Evolutionary conservation across 2,113 vertebrate species (phyloP), one percentile per base, ranked within the genome.

Genomic region (Mionectes macconnelli): DNA sequence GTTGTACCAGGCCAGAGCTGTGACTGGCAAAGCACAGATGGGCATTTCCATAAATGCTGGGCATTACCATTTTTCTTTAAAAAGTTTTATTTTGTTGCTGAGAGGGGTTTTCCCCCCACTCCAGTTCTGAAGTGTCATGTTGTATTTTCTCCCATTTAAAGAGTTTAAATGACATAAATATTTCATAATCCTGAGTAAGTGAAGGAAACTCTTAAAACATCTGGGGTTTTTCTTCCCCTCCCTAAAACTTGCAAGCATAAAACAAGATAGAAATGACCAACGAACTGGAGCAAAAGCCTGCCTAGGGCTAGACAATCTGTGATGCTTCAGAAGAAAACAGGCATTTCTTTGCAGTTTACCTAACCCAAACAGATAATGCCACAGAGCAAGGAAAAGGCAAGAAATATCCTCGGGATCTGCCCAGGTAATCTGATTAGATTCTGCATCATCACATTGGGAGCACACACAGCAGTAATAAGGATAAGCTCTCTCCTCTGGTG

Each of bases 301-400:
- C 85, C 88, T 47, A 47, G 49, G 85, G 94, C 85, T 70, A 90
- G 31, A 55, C 82, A 93, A 90, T 87, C 60, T 64, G 82, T 56
- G 78, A 86, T 31, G 63, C 68, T 88, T 91, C 68, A 81, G 60
- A 93, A 86, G 60, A 84, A 93, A 93, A 60, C 33, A 59, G 82
- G 76, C 89, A 77, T 78, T 93, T 83, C 87, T 91, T 59, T n/a
- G 67, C 56, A 74, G 55, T 81, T 96, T 83, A 72, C 83, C 63
- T 86, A 96, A 96, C 64, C 64, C 47, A 75, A 92, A 62, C 24
- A 84, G 87, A 82, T 79, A 95, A 95, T 56, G 70, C 63, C 84
- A 93, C 22, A 74, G 59, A 95, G 56, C 56, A 82, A 47, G 66
- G 39, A 77, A 92, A 82, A 88, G 55, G 73, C 70, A 89, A 81